A percentile compares a stretch with the other conserved stretches of the same genome.
Evolutionary conservation across 2,888 invertebrate genomes (phyloP).

Genomic region (Ectemnius cavifrons): DNA sequence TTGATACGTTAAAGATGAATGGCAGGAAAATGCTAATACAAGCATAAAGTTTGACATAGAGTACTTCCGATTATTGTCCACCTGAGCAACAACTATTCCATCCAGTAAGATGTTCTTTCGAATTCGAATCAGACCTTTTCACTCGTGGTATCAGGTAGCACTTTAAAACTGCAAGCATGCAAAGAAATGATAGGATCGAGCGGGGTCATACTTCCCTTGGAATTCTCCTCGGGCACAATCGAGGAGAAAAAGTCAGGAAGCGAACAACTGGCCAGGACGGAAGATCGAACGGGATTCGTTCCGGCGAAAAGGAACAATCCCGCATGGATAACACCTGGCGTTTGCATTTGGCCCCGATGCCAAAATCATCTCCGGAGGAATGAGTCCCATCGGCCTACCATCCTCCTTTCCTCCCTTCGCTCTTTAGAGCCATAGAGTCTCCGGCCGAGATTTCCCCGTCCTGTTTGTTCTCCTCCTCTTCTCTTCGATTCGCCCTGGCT

Average conservation of each 20-base stretch:
- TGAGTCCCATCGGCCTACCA: slow-evolving; percentile 39
- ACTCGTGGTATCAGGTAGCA: not conserved
- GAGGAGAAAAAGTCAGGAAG: slow-evolving; percentile 6
- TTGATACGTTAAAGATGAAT: too few relatives aligned
- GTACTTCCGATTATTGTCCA: not conserved
- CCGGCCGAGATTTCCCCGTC: slow-evolving; percentile 14
- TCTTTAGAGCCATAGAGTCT: slow-evolving; percentile 3
- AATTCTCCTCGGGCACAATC: slow-evolving; percentile 22
- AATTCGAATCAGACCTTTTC: slow-evolving; percentile 4
- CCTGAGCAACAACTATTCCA: not conserved
- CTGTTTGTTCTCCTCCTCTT: slow-evolving; percentile 18
- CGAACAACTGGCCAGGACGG: slow-evolving; percentile 15
- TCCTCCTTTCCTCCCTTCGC: slow-evolving; percentile 28
- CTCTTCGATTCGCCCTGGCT: slow-evolving; percentile 5
- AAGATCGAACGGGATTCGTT: slow-evolving; percentile 40
- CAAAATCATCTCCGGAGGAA: slow-evolving; percentile 62
- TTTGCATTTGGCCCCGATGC: slow-evolving; percentile 64
- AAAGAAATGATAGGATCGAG: slow-evolving; percentile 31
- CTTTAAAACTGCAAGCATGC: slow-evolving; percentile 48
- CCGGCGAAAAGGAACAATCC: slow-evolving; percentile 40
- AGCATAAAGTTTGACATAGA: not conserved
- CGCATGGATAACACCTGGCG: slow-evolving; percentile 63
- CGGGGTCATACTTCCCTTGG: slow-evolving; percentile 26
- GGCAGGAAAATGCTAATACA: not conserved
- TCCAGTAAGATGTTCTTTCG: not conserved